Base-by-base conservation (phyloP, 2,113 vertebrate genomes). In the Grammomys surdaster region DNA sequence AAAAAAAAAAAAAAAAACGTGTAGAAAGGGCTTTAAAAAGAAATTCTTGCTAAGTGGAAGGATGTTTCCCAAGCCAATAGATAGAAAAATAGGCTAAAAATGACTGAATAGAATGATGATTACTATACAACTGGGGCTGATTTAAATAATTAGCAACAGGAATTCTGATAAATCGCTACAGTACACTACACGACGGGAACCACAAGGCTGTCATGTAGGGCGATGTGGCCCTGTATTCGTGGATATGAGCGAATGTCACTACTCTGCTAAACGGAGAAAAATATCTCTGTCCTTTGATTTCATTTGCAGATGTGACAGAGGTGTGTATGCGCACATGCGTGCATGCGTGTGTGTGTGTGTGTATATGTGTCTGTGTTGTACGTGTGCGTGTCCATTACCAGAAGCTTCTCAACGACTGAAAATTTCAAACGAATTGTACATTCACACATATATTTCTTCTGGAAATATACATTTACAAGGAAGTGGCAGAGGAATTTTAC, bases 81-180 rank as follows among this genome's bases (percentile, higher is more conserved):
- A 63, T 89, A 36, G 36, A 33, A 65, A 76, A 93, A 63, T 54
- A 33, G 77, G 36, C 75, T 63, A 84, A 22, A 22, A 11, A 58
- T 73, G 36, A 93, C 65, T 33, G 65, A 89, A 91, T 7, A 85
- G 22, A 20, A 89, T 90, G 20, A 36, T 80, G 91, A 60, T 24
- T 96, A 48, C n/a, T 87, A 7, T 88, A 58, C 20, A 36, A 88
- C 48, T 67, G 33, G 88, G 93, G 93, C 76, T 82, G 60, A 76
- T 19, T 77, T 58, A 33, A 89, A 63, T 40, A 78, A 82, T 94
- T 90, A 91, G 56, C 36, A 63, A 7, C 54, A 67, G 31, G 56
- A 89, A 84, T 92, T 93, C 82, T 28, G 43, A 90, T 95, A 88
- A 88, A 88, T 76, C 75, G 60, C 48, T 58, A 65, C 19, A 60